These are phyloP conservation scores for Synergus itoensis DNA, from an alignment of 2,888 invertebrate species.

Conservation along the genomic window DNA sequence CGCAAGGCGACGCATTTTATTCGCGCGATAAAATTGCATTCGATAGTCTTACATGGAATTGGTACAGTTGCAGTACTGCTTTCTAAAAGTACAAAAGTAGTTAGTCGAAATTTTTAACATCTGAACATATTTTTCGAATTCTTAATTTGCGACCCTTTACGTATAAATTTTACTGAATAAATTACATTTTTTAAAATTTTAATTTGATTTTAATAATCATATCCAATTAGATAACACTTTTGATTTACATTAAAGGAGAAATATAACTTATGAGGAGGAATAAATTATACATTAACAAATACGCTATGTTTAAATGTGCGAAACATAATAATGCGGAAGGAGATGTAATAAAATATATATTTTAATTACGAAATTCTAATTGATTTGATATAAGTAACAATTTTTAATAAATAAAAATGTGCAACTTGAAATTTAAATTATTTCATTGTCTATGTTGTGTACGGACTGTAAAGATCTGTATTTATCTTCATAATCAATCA, in stretches of 20 bases:
- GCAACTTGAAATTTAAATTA: too few relatives aligned
- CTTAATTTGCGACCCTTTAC: too few relatives aligned
- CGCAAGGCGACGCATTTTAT: constrained; percentile 26
- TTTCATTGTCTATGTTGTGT: too few relatives aligned
- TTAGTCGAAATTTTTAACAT: background rate
- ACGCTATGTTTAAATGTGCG: background rate
- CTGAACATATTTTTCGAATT: background rate
- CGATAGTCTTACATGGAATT: constrained; percentile 7
- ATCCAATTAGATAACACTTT: background rate
- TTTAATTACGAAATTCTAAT: too few relatives aligned
- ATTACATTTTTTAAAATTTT: too few relatives aligned
- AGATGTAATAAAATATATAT: background rate
- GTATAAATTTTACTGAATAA: too few relatives aligned
- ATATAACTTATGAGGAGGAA: background rate
- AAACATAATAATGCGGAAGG: background rate
- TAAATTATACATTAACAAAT: background rate
- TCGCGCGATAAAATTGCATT: constrained; percentile 12
- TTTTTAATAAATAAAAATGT: too few relatives aligned
- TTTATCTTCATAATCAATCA: too few relatives aligned
- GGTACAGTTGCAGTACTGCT: background rate
- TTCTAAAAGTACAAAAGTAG: too few relatives aligned
- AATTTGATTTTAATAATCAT: too few relatives aligned
- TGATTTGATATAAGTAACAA: too few relatives aligned
- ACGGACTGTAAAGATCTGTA: too few relatives aligned
- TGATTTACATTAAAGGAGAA: background rate